Percentiles rank a stretch among this genome's conserved stretches.
Conservation (phyloP, 2,113 vertebrate genomes). For the Gopherus evgoodei region DNA sequence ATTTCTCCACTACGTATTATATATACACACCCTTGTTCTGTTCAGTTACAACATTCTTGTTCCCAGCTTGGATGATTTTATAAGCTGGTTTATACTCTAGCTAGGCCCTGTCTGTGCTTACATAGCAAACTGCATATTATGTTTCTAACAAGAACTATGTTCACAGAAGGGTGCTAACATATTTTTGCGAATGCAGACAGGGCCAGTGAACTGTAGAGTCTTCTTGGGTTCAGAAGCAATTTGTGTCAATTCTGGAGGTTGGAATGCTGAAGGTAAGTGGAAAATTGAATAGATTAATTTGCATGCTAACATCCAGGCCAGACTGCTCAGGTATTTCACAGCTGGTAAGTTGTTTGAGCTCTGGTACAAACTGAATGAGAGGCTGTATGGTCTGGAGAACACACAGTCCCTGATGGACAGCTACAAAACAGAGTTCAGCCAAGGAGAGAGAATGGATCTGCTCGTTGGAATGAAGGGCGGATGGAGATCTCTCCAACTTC, state of each 20-base stretch:
- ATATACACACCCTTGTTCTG: neutral
- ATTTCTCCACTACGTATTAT: neutral
- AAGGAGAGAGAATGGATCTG: neutral
- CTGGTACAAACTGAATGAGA: neutral
- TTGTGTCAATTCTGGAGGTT: neutral
- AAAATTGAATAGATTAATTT: neutral
- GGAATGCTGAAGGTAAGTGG: accelerated
- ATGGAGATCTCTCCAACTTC: neutral
- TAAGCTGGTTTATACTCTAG: accelerated
- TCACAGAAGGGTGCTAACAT: neutral
- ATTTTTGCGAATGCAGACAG: neutral
- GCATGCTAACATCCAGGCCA: neutral
- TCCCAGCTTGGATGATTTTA: neutral
- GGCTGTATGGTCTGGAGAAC: neutral
- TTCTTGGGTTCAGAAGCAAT: neutral
- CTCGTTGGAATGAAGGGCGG: neutral
- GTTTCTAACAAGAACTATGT: neutral
- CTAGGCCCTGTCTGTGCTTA: neutral
- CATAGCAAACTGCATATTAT: neutral
- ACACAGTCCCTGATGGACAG: neutral
- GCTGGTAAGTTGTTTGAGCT: neutral
- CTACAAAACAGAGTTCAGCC: neutral
- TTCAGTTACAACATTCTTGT: neutral
- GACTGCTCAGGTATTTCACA: neutral
- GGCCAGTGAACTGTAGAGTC: neutral